Percentiles rank a stretch among this genome's conserved stretches.
phyloP scores from a whole-genome alignment of 2,797 vertebrate genomes.

The Cryptoblepharus egeriae region DNA sequence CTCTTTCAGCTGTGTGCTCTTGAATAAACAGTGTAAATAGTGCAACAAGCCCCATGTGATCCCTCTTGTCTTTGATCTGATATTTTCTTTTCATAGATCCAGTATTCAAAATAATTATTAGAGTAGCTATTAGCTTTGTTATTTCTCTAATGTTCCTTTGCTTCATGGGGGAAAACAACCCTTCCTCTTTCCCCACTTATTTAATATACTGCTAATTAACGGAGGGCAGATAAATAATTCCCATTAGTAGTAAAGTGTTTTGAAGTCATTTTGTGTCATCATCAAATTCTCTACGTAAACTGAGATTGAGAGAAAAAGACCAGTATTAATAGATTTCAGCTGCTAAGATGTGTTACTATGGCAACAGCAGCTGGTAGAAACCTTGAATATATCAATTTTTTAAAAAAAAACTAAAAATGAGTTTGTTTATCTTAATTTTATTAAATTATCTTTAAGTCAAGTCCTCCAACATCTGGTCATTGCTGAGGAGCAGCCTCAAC shows the following conservation, averaged over 20 bases:
- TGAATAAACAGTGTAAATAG: background rate
- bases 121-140: background rate
- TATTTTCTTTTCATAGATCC: background rate
- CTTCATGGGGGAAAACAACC: background rate
- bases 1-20: background rate
- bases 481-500: background rate
- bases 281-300: conserved; percentile 33
- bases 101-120: background rate
- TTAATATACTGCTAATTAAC: conserved; percentile 27
- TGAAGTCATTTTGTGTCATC: conserved; percentile 30
- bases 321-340: conserved; percentile 25
- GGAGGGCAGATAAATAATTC: conserved; percentile 27
- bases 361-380: conserved; percentile 20
- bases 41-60: background rate
- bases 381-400: background rate
- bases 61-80: background rate
- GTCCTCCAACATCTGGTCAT: background rate
- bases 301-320: conserved; percentile 11
- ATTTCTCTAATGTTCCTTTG: background rate
- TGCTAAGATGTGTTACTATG: conserved; percentile 25
- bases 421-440: conserved; percentile 29
- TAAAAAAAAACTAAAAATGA: conserved; percentile 27
- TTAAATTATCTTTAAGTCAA: conserved; percentile 6
- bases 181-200: background rate
- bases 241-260: conserved; percentile 21